These are phyloP conservation scores for Harpagus bidentatus DNA, from an alignment of 2,113 vertebrate species.

Conservation along the genomic window DNA sequence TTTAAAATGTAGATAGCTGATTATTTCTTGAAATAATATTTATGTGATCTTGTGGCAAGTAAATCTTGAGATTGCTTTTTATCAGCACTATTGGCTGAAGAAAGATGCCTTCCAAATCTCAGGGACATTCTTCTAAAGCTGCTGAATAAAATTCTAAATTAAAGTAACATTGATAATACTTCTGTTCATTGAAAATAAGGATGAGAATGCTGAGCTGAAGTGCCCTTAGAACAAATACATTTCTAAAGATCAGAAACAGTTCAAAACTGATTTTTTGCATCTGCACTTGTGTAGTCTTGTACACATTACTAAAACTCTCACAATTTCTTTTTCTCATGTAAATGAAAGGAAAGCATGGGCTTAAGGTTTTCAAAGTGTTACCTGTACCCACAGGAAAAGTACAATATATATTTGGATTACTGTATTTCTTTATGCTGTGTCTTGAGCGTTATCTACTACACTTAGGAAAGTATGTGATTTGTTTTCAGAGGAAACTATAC, in stretches of 20 bases:
- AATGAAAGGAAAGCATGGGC: neutral
- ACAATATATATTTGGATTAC: neutral
- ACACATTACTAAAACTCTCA: neutral
- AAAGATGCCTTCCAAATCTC: neutral
- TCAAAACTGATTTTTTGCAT: neutral
- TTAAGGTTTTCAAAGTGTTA: neutral
- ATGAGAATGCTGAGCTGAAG: neutral
- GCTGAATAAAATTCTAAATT: neutral
- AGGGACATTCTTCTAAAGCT: neutral
- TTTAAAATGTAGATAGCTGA: neutral
- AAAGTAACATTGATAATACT: neutral
- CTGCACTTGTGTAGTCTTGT: neutral
- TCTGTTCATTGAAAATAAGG: neutral
- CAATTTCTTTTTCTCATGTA: neutral
- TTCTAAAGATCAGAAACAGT: neutral
- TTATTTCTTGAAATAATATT: neutral
- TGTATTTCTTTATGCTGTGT: neutral
- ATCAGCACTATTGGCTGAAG: neutral
- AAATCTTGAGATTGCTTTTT: neutral
- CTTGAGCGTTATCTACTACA: neutral
- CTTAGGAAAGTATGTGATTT: neutral
- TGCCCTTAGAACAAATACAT: neutral
- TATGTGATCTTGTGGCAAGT: neutral
- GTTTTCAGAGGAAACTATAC: neutral
- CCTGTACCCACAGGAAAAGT: neutral